Conservation (phyloP, 2,113 vertebrate species). For the Casuarius casuarius region DNA sequence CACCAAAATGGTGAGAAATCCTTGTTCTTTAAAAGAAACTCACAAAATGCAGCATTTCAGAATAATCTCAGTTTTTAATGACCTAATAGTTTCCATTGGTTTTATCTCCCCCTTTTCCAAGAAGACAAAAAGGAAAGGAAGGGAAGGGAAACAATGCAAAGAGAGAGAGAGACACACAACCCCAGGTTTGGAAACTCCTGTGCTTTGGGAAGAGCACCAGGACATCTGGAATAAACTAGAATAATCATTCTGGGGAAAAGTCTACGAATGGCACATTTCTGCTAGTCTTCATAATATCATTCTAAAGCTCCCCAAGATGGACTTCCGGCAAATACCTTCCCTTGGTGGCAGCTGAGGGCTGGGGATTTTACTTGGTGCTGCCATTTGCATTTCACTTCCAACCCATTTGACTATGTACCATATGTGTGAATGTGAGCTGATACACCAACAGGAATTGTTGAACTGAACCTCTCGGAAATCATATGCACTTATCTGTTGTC, state of each 20-base stretch:
- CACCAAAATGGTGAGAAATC: not conserved
- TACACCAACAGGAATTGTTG: not conserved
- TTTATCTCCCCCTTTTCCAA: not conserved
- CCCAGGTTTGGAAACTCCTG: not conserved
- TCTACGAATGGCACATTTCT: rapidly evolving
- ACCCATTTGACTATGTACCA: not conserved
- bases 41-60: not conserved
- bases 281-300: not conserved
- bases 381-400: not conserved
- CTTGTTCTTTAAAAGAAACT: not conserved
- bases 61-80: not conserved
- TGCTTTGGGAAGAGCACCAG: not conserved
- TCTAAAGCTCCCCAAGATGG: not conserved
- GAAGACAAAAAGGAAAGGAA: not conserved
- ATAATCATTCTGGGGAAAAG: not conserved
- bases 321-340: not conserved
- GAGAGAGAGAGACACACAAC: not conserved
- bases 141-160: not conserved
- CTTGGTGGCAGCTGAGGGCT: not conserved
- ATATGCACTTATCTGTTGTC: not conserved
- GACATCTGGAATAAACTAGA: not conserved
- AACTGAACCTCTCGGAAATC: not conserved
- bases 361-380: not conserved
- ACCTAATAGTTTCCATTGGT: not conserved
- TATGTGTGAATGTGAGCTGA: not conserved